phyloP scores from a whole-genome alignment of 2,888 invertebrate genomes.

The Diachrysia chrysitis region DNA sequence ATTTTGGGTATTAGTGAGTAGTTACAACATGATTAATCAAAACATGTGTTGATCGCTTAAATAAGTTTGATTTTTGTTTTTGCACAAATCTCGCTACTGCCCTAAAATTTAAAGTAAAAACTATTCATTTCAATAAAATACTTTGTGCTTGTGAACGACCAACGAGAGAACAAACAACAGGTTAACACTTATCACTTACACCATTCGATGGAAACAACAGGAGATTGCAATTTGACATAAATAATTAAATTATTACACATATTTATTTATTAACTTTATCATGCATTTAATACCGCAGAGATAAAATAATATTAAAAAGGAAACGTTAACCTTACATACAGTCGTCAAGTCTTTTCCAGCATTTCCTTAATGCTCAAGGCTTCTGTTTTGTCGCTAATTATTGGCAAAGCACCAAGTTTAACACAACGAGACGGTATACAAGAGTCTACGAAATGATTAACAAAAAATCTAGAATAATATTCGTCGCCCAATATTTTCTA shows the following conservation, averaged over 20 bases:
- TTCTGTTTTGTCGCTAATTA: conserved; percentile 14
- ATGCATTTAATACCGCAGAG: background rate
- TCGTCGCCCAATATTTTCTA: background rate
- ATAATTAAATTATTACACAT: too few relatives aligned
- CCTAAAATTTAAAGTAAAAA: too few relatives aligned
- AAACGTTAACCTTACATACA: background rate
- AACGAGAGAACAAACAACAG: too few relatives aligned
- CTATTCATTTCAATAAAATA: too few relatives aligned
- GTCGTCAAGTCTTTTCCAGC: conserved; percentile 10
- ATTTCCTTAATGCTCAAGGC: conserved; percentile 31
- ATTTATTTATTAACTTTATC: too few relatives aligned
- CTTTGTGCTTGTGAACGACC: too few relatives aligned
- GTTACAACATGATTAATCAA: background rate
- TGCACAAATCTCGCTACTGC: too few relatives aligned
- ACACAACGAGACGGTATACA: background rate
- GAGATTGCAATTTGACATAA: too few relatives aligned
- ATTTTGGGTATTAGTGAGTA: conserved; percentile 26
- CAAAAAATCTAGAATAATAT: conserved; percentile 7
- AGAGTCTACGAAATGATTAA: background rate
- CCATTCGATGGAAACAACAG: too few relatives aligned
- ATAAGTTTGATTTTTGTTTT: background rate
- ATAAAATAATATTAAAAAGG: background rate
- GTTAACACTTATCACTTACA: too few relatives aligned
- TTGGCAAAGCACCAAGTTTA: conserved; percentile 37
- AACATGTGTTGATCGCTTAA: background rate